Percentiles rank a stretch among this genome's conserved stretches.
phyloP scores from a whole-genome alignment of 2,797 vertebrate species.

The Hydrophis major region DNA sequence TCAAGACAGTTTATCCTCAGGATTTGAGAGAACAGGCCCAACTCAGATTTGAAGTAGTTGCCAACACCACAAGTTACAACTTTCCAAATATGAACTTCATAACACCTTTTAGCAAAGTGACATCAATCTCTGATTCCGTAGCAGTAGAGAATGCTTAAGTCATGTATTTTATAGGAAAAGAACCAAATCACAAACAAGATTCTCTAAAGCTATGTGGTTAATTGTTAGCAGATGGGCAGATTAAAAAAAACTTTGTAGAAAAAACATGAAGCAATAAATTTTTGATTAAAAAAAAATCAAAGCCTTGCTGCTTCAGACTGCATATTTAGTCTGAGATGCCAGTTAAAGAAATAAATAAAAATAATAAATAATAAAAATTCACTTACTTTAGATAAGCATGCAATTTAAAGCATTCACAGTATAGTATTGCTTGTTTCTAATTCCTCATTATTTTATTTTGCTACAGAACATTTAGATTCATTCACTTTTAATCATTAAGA shows the following conservation, averaged over 20 bases:
- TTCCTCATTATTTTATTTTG: not conserved
- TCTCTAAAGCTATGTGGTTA: not conserved
- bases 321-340: not conserved
- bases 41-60: not conserved
- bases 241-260: not conserved
- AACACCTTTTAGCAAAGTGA: not conserved
- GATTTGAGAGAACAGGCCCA: not conserved
- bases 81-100: not conserved
- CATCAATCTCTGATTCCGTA: not conserved
- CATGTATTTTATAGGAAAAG: not conserved
- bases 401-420: not conserved
- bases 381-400: not conserved
- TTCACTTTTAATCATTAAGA: not conserved
- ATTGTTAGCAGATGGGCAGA: not conserved
- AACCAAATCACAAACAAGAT: not conserved
- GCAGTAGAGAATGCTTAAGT: not conserved
- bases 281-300: not conserved
- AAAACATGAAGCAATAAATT: not conserved
- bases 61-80: not conserved
- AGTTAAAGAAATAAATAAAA: not conserved
- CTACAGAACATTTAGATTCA: not conserved
- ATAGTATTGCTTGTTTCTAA: not conserved
- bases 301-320: not conserved
- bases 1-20: not conserved
- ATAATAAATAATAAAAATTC: too few relatives aligned